Base-by-base conservation (phyloP, 2,797 vertebrate species). In the Antrozous pallidus region DNA sequence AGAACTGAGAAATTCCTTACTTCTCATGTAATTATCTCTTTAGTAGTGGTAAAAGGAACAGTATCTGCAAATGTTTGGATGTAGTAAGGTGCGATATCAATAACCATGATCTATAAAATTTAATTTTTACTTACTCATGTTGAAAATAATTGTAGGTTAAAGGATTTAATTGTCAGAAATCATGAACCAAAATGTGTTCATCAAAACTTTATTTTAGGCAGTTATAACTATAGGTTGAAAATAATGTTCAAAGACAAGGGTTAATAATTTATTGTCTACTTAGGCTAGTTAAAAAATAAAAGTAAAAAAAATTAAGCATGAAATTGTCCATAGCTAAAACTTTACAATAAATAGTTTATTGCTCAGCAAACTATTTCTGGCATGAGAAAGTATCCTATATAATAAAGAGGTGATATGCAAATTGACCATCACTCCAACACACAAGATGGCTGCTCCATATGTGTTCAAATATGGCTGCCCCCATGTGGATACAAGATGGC, bases 271-370 rank as follows among this genome's bases (percentile, higher is more conserved):
- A 79, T 69, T 78, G 17, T 51, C 47, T 79, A 71, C 9, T 65
- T 63, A 96, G 22, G 8, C 11, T 93, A 80, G 10, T 63, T 75
- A 42, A 74, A 96, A 94, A 90, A 22, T 38, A 71, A 75, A 83
- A 81, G n/a, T 33, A n/a, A 0, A 82, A n/a, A n/a, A 80, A 80
- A n/a, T 87, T 22, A 94, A 20, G 6, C 13, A 58, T 38, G 47
- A 67, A 73, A 63, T 90, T 82, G 93, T 58, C 3, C 75, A 18
- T 71, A n/a, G 12, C 45, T 78, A 42, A 90, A 90, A 54, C 16
- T 92, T 26, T 70, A 67, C 9, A 80, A 42, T 65, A 74, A 80
- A 11, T 8, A 89, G 80, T 45, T 26, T 71, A 71, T 91, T 86
- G 38, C 26, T 40, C 81, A 31, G 31, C 45, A 81, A 93, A 74